Evolutionary conservation across 2,113 vertebrate genomes (phyloP).

Genomic region (Toxotes chatareus): DNA sequence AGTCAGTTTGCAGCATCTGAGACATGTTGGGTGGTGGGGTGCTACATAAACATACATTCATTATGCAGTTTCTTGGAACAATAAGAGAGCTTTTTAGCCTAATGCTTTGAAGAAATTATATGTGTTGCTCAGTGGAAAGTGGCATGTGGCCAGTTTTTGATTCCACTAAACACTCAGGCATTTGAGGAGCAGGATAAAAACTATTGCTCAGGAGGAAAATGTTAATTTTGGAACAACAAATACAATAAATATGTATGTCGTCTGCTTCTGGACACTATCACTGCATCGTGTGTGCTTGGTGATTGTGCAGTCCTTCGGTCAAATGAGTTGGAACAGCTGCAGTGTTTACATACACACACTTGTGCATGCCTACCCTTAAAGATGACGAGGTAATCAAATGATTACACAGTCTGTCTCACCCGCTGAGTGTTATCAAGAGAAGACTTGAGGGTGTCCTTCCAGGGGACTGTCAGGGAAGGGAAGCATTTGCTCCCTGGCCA

Average conservation of each 20-base stretch:
- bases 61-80: constrained; percentile 25
- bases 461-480: constrained; percentile 27
- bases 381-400: constrained; percentile 48
- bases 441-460: constrained; percentile 44
- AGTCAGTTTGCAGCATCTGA: too few species aligned
- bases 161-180: constrained; percentile 34
- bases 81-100: constrained; percentile 9
- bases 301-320: constrained; percentile 5
- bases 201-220: constrained; percentile 32
- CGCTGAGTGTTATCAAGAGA: constrained; percentile 36
- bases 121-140: constrained; percentile 20
- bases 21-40: too few species aligned
- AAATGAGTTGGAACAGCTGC: constrained; percentile 33
- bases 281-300: not conserved
- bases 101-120: constrained; percentile 32
- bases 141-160: constrained; percentile 8
- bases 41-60: not conserved
- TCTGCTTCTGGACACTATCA: constrained; percentile 12
- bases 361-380: constrained; percentile 25
- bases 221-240: constrained; percentile 43
- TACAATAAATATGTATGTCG: constrained; percentile 3
- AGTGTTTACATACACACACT: constrained; percentile 22
- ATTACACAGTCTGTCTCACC: constrained; percentile 49
- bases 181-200: constrained; percentile 40
- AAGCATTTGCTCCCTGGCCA: constrained; percentile 24